These are phyloP conservation scores for Napeogenes inachia DNA, from an alignment of 2,888 invertebrate species.

Conservation along the genomic window DNA sequence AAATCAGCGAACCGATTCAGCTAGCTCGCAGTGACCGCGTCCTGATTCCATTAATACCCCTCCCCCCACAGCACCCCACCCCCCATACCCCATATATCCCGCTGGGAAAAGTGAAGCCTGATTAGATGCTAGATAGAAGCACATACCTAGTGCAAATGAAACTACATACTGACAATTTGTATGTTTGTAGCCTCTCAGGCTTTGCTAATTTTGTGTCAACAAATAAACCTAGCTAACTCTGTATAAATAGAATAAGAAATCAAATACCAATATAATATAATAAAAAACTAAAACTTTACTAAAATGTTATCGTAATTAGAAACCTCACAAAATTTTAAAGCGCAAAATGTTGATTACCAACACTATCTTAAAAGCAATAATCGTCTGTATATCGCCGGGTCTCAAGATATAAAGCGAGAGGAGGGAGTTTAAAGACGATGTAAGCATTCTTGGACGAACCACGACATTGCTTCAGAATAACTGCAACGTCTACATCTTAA, in stretches of 20 bases:
- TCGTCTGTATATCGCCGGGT: constrained; percentile 58
- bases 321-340: no score
- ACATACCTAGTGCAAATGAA: not conserved
- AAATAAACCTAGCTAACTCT: no score
- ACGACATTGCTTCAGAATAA: constrained; percentile 26
- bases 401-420: constrained; percentile 28
- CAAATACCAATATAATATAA: no score
- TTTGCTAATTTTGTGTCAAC: no score
- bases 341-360: no score
- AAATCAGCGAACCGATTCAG: constrained; percentile 55
- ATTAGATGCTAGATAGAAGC: constrained; percentile 23
- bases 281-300: no score
- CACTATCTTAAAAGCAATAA: constrained; percentile 58
- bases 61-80: constrained; percentile 33
- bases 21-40: constrained; percentile 50
- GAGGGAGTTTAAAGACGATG: constrained; percentile 29
- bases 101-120: constrained; percentile 26
- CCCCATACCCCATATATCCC: constrained; percentile 18
- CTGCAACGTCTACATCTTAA: constrained; percentile 17
- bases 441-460: constrained; percentile 32
- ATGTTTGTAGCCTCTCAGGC: no score
- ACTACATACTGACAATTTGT: no score
- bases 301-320: no score
- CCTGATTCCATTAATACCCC: constrained; percentile 58
- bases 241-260: no score